Evolutionary conservation across 2,888 invertebrate genomes (phyloP).

Genomic region (Eupithecia inturbata): DNA sequence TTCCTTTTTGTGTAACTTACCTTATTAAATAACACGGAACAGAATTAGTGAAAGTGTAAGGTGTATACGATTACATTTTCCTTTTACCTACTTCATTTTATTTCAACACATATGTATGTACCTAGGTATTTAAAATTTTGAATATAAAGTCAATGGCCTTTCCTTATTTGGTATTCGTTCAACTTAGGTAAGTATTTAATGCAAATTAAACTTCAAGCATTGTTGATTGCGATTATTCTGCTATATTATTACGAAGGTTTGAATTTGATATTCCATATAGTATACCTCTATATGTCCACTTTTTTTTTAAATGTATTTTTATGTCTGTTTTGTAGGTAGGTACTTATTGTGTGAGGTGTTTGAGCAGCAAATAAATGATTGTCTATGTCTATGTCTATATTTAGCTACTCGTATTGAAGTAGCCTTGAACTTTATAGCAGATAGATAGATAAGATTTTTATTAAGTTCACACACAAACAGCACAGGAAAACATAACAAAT

Average conservation of each 20-base stretch:
- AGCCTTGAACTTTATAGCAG: conserved; percentile 5
- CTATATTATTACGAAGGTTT: neutral
- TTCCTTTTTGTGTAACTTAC: neutral
- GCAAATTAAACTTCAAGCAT: conserved; percentile 13
- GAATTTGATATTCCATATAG: neutral
- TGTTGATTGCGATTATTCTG: conserved; percentile 10
- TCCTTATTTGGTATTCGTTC: conserved; percentile 16
- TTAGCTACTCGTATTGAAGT: neutral
- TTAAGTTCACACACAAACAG: no score
- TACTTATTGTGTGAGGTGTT: no score
- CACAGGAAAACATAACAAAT: no score
- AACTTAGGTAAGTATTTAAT: conserved; percentile 13
- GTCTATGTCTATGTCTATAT: no score
- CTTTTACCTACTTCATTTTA: neutral
- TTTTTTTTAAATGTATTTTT: no score
- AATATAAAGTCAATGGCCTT: conserved; percentile 22
- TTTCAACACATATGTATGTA: neutral
- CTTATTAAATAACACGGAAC: neutral
- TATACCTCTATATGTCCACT: no score
- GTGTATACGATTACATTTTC: no score
- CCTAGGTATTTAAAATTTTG: neutral
- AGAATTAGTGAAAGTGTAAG: neutral
- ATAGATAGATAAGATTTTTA: no score
- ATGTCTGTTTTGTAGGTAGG: no score
- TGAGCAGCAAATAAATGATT: no score